These are phyloP conservation scores for Aselliscus stoliczkanus DNA, from an alignment of 2,797 vertebrate species.

Conservation along the genomic window DNA sequence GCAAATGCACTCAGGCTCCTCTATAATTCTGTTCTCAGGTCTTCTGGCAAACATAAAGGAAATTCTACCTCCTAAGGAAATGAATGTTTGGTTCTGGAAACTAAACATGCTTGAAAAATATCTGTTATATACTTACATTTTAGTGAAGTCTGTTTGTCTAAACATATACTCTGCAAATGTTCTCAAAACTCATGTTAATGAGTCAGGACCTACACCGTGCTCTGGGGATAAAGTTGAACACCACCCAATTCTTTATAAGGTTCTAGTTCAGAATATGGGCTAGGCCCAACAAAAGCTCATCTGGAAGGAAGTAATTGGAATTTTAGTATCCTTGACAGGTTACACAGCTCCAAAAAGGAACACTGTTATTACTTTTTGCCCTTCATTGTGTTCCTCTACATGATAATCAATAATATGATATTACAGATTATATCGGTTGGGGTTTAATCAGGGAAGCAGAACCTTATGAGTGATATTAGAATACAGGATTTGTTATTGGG, in stretches of 20 bases:
- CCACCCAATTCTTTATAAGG: not conserved
- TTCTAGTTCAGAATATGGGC: not conserved
- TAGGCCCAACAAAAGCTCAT: not conserved
- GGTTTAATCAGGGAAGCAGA: not conserved
- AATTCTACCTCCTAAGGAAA: not conserved
- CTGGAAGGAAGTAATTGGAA: slow-evolving; percentile 18
- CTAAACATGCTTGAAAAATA: not conserved
- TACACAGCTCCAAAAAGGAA: not conserved
- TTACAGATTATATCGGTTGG: not conserved
- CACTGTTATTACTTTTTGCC: not conserved
- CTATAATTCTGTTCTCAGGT: not conserved
- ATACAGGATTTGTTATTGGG: not conserved
- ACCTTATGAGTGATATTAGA: not conserved
- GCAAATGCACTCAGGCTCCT: not conserved
- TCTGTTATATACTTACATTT: not conserved
- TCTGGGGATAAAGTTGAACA: not conserved
- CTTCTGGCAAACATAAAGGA: not conserved
- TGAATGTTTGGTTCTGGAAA: not conserved
- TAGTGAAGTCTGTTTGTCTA: not conserved
- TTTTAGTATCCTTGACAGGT: not conserved
- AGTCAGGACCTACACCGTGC: not conserved
- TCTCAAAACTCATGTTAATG: not conserved
- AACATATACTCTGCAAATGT: not conserved
- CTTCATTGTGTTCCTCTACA: not conserved
- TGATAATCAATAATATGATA: not conserved